Percentiles rank a stretch among this genome's conserved stretches.
phyloP scores from a whole-genome alignment of 2,797 vertebrate genomes.

The Crossoptilon crossoptilon region DNA sequence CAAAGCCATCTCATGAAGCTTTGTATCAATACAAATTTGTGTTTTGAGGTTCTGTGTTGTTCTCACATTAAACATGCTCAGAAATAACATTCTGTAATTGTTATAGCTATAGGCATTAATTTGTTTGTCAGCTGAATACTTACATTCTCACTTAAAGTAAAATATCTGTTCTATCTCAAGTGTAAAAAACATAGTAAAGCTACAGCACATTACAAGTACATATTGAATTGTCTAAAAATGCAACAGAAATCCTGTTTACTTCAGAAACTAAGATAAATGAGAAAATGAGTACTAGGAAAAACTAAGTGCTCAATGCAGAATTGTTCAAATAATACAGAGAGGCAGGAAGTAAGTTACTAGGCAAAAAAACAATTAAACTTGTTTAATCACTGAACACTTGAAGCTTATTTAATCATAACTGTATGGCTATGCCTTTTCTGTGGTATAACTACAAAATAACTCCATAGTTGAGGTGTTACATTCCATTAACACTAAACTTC shows the following conservation, averaged over 20 bases:
- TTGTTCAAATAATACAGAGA: not conserved
- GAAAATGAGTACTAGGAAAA: not conserved
- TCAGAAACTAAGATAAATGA: not conserved
- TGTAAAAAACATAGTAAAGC: not conserved
- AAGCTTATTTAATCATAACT: not conserved
- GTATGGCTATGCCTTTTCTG: not conserved
- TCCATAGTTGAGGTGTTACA: not conserved
- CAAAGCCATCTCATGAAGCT: not conserved
- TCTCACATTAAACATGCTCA: not conserved
- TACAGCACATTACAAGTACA: not conserved
- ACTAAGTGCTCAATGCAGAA: not conserved
- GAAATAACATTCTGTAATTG: not conserved
- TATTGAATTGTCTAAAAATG: not conserved
- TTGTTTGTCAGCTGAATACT: not conserved
- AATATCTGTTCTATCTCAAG: rapidly evolving
- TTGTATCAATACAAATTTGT: not conserved
- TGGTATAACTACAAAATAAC: not conserved
- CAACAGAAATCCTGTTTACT: not conserved
- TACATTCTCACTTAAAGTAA: not conserved
- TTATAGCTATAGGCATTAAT: not conserved
- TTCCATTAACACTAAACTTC: not conserved
- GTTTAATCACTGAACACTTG: not conserved
- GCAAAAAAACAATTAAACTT: not conserved
- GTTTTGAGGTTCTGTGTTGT: not conserved
- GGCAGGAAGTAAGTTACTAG: not conserved